Conservation (phyloP, 2,888 invertebrate genomes). For the Drosophila sordidula region DNA sequence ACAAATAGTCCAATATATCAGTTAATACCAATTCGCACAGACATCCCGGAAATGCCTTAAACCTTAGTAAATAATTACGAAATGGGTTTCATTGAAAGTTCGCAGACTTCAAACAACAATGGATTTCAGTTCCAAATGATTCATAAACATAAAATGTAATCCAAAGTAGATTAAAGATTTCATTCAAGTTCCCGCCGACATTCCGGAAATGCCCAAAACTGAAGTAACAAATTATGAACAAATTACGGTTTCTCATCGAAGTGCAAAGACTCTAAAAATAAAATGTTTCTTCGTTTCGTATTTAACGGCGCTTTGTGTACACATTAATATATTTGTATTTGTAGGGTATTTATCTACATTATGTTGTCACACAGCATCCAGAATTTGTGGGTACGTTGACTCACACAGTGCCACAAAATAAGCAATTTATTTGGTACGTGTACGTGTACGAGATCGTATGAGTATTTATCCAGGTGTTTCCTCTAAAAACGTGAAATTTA, state of each 20-base stretch:
- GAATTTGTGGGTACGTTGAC: slow-evolving; percentile 43
- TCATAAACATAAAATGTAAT: slow-evolving; percentile 5
- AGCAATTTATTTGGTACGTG: slow-evolving; percentile 30
- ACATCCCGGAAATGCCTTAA: slow-evolving; percentile 1
- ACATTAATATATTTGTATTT: slow-evolving; percentile 9
- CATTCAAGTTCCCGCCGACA: neutral
- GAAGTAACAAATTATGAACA: neutral
- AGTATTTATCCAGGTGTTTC: slow-evolving; percentile 74
- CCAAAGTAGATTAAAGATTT: slow-evolving; percentile 2
- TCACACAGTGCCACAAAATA: slow-evolving; percentile 27
- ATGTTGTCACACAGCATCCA: slow-evolving; percentile 46
- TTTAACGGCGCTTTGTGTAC: slow-evolving; percentile 8
- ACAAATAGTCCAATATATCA: no score
- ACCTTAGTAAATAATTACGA: no score
- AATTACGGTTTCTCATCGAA: slow-evolving; percentile 9
- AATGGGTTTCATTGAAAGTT: neutral
- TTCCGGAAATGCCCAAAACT: slow-evolving; percentile 7
- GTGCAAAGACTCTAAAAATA: slow-evolving; percentile 16
- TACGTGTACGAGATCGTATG: slow-evolving; percentile 25
- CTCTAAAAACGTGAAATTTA: slow-evolving; percentile 60
- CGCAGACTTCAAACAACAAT: no score
- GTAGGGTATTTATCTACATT: slow-evolving; percentile 20
- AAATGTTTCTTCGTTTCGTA: slow-evolving; percentile 3
- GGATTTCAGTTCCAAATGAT: neutral
- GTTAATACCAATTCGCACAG: neutral